Evolutionary conservation across 2,888 invertebrate genomes (phyloP).

Genomic region (Epistrophe eligans): DNA sequence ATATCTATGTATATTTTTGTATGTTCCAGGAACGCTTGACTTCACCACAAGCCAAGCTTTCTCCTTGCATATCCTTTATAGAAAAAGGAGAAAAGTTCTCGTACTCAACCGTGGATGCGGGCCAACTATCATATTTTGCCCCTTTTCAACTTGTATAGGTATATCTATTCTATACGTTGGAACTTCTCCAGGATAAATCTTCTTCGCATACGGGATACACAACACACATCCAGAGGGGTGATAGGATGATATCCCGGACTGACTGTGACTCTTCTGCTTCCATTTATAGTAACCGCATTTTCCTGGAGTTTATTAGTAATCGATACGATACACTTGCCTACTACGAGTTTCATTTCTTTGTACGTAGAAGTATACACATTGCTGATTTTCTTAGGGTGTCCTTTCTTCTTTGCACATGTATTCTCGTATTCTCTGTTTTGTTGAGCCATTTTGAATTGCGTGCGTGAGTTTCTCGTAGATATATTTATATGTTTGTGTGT

Average conservation of each 20-base stretch:
- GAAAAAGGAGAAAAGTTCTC: conserved; percentile 61
- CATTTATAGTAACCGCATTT: conserved; percentile 64
- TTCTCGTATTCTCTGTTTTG: conserved; percentile 31
- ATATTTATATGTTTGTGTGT: conserved; percentile 24
- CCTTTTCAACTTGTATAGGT: too few relatives aligned
- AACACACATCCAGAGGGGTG: conserved; percentile 50
- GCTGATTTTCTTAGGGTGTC: conserved; percentile 48
- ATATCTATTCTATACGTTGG: conserved; percentile 1
- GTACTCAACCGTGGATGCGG: not conserved
- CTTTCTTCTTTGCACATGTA: conserved; percentile 29
- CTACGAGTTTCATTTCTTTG: conserved; percentile 38
- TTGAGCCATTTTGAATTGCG: conserved; percentile 70
- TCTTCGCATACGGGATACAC: conserved; percentile 47
- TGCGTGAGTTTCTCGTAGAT: conserved; percentile 18
- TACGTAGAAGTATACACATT: not conserved
- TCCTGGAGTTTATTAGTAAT: conserved; percentile 73
- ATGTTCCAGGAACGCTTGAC: conserved; percentile 53
- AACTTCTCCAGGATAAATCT: conserved; percentile 58
- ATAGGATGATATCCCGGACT: conserved; percentile 23
- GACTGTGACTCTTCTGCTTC: conserved; percentile 11
- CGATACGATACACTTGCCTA: conserved; percentile 72
- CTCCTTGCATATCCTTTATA: conserved; percentile 47
- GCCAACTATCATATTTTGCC: conserved; percentile 43
- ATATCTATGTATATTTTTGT: not conserved
- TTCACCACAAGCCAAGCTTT: conserved; percentile 65